phyloP scores from a whole-genome alignment of 2,797 vertebrate species.

The Sebastes kiyomatsui region DNA sequence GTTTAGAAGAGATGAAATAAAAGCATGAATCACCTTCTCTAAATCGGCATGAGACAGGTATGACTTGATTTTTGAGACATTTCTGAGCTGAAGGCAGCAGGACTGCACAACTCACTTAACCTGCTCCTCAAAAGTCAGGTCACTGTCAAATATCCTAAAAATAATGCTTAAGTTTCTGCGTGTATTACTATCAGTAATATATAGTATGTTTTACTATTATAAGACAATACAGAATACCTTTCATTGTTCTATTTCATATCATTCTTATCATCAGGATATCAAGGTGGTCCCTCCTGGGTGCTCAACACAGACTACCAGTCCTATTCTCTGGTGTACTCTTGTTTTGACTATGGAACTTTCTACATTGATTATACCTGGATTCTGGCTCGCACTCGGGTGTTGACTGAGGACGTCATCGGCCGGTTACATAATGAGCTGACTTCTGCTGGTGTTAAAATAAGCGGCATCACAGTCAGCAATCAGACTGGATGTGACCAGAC shows the following conservation, averaged over 20 bases:
- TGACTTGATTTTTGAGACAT: too few species aligned
- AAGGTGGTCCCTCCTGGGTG: slow-evolving; percentile 80
- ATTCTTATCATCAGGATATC: slow-evolving; percentile 69
- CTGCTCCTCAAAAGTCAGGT: too few species aligned
- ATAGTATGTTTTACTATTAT: too few species aligned
- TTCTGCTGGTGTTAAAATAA: slow-evolving; percentile 65
- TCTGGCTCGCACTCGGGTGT: slow-evolving; percentile 73
- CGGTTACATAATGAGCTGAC: slow-evolving; percentile 73
- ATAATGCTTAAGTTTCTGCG: too few species aligned
- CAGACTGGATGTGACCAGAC: slow-evolving; percentile 76
- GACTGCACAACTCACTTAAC: too few species aligned
- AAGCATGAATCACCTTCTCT: too few species aligned
- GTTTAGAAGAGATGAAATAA: too few species aligned
- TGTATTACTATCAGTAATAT: too few species aligned
- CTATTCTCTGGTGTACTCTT: slow-evolving; percentile 87
- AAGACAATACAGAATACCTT: neutral
- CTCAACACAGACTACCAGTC: slow-evolving; percentile 85
- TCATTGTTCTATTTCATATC: neutral
- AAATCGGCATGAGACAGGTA: too few species aligned
- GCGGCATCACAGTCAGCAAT: slow-evolving; percentile 69
- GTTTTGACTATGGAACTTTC: slow-evolving; percentile 76
- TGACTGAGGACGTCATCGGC: slow-evolving; percentile 70
- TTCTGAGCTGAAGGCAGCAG: too few species aligned
- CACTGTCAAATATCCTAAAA: too few species aligned
- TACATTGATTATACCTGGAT: slow-evolving; percentile 85